Percentiles rank a stretch among this genome's conserved stretches.
phyloP scores from a whole-genome alignment of 2,888 invertebrate species.

The Uropetala carovei region DNA sequence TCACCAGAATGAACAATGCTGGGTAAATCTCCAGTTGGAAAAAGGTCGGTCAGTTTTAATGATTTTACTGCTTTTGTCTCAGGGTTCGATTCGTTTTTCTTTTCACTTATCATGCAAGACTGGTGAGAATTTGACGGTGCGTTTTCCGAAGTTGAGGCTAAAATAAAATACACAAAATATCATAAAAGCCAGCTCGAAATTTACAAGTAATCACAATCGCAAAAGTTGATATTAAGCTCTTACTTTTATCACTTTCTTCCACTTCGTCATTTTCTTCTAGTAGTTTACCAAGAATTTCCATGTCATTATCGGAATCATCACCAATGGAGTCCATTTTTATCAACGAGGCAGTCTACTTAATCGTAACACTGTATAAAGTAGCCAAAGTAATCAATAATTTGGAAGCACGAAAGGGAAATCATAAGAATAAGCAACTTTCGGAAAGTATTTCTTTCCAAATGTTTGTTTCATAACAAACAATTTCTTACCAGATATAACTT shows the following conservation, averaged over 20 bases:
- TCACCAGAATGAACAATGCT: constrained; percentile 79
- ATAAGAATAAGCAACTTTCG: too few relatives aligned
- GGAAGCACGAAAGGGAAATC: too few relatives aligned
- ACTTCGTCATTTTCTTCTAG: constrained; percentile 1
- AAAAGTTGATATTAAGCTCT: neutral
- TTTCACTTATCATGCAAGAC: neutral
- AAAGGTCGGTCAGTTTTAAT: constrained; percentile 32
- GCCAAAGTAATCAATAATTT: too few relatives aligned
- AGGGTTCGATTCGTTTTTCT: neutral
- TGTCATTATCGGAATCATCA: constrained; percentile 47
- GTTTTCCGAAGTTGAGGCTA: neutral
- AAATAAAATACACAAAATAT: neutral
- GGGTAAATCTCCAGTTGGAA: neutral
- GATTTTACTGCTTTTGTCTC: neutral
- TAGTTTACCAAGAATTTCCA: constrained; percentile 50
- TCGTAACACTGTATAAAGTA: too few relatives aligned
- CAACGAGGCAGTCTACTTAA: too few relatives aligned
- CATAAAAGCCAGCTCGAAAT: neutral
- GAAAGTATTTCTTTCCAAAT: too few relatives aligned
- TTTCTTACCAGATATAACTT: too few relatives aligned
- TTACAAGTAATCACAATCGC: too few relatives aligned
- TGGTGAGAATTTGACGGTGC: neutral
- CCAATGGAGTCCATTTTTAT: neutral
- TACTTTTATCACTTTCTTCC: neutral
- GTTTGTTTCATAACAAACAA: too few relatives aligned